phyloP scores from a whole-genome alignment of 2,113 vertebrate species.

The Octodon degus region DNA sequence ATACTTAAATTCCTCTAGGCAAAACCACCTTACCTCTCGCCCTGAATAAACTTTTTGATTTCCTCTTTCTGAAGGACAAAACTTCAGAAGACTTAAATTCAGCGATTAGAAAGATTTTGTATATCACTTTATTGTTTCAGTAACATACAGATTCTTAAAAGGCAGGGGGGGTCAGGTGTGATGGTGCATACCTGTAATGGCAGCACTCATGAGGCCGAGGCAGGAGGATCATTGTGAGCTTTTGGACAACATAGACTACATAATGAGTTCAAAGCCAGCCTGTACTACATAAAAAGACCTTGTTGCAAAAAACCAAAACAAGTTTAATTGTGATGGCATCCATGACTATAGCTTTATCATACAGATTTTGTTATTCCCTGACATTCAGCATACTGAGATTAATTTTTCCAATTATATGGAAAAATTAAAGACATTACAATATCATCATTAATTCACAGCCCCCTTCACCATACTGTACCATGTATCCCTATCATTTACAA shows the following conservation, averaged over 20 bases:
- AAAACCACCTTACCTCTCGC: background rate
- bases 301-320: background rate
- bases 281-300: background rate
- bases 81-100: background rate
- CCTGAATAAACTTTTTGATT: background rate
- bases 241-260: background rate
- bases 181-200: background rate
- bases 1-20: background rate
- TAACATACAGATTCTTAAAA: background rate
- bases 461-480: accelerated
- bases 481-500: background rate
- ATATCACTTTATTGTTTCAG: background rate
- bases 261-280: background rate
- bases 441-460: background rate
- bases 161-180: background rate
- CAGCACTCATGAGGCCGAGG: background rate
- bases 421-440: background rate
- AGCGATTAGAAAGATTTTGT: background rate
- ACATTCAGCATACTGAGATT: background rate
- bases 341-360: background rate
- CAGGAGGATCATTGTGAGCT: background rate
- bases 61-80: background rate
- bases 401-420: background rate
- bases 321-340: background rate
- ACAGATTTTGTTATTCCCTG: background rate